Conservation (phyloP, 2,113 vertebrate genomes). For the Fulica atra region DNA sequence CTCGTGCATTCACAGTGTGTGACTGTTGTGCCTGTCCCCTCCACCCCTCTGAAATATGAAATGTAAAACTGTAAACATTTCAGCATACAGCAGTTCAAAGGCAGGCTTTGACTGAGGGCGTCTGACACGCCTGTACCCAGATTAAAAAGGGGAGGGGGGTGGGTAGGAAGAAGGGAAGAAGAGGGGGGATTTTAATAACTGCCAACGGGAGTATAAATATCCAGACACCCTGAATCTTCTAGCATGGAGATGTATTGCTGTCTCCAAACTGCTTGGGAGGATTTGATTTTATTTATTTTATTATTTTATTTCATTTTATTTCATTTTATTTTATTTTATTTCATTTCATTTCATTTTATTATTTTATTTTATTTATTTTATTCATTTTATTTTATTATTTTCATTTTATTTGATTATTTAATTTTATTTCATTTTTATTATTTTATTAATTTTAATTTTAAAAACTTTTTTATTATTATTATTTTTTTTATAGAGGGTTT, state of each 20-base stretch:
- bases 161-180: slow-evolving; percentile 27
- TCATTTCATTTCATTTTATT: no score
- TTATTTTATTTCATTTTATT: neutral
- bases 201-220: slow-evolving; percentile 43
- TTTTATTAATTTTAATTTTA: neutral
- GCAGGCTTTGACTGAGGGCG: slow-evolving; percentile 65
- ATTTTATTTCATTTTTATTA: no score
- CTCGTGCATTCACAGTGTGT: slow-evolving; percentile 27
- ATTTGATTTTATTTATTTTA: neutral
- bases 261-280: neutral
- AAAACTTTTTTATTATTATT: neutral
- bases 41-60: slow-evolving; percentile 66
- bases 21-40: slow-evolving; percentile 61
- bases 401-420: neutral
- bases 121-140: slow-evolving; percentile 49
- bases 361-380: no score
- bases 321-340: no score
- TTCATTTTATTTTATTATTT: neutral
- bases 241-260: neutral
- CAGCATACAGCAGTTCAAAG: slow-evolving; percentile 64
- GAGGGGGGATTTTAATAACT: slow-evolving; percentile 38
- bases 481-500: slow-evolving; percentile 1
- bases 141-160: slow-evolving; percentile 35
- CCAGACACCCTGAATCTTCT: slow-evolving; percentile 55
- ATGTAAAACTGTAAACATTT: slow-evolving; percentile 72